phyloP scores from a whole-genome alignment of 2,888 invertebrate genomes.

The Oxystoma pomonae region DNA sequence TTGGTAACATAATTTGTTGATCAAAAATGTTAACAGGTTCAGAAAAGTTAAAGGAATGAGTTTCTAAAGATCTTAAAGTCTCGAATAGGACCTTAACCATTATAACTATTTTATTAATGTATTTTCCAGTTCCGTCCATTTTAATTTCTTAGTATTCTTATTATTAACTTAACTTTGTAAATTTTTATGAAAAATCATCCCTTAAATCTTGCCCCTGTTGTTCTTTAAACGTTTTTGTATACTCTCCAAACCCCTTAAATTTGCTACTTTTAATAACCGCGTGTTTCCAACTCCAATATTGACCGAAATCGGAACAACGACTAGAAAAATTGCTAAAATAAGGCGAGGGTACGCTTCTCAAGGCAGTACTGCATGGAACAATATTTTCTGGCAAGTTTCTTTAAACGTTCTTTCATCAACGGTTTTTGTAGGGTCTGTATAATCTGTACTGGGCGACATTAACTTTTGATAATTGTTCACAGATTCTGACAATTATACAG shows the following conservation, averaged over 20 bases:
- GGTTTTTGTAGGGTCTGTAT: neutral
- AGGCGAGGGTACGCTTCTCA: neutral
- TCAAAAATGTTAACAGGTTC: too few species aligned
- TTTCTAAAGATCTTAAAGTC: too few species aligned
- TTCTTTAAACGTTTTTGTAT: too few species aligned
- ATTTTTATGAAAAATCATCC: too few species aligned
- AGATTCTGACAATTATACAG: slow-evolving; percentile 39
- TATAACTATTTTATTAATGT: too few species aligned
- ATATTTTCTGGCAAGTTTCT: slow-evolving; percentile 16
- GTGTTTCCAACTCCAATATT: neutral
- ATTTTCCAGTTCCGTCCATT: too few species aligned
- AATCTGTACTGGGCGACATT: slow-evolving; percentile 34
- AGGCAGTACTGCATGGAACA: neutral
- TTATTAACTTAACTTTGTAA: too few species aligned
- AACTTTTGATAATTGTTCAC: slow-evolving; percentile 45
- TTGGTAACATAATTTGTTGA: too few species aligned
- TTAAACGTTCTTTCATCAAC: slow-evolving; percentile 8
- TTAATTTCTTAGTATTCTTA: too few species aligned
- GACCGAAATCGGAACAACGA: neutral
- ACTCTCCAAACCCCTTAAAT: slow-evolving; percentile 45
- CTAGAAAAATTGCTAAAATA: neutral
- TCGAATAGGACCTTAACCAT: too few species aligned
- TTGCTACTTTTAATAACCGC: slow-evolving; percentile 46
- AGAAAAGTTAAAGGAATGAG: too few species aligned
- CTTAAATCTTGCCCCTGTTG: too few species aligned